phyloP scores from a whole-genome alignment of 2,797 vertebrate genomes.

The Hirundo rustica region DNA sequence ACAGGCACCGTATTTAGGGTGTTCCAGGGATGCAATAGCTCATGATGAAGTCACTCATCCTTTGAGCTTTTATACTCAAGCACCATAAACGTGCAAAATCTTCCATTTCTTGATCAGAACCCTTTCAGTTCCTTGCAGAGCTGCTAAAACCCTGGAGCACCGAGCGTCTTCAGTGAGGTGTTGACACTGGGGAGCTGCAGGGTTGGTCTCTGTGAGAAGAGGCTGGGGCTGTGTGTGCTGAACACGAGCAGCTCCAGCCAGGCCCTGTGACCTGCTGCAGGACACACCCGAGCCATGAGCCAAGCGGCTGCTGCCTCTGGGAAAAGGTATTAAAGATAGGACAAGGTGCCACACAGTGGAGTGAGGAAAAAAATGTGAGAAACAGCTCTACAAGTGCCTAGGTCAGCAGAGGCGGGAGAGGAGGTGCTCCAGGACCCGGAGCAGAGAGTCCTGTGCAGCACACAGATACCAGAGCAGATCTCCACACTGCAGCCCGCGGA shows the following conservation, averaged over 20 bases:
- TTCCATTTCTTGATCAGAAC: background rate
- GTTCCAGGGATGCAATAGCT: background rate
- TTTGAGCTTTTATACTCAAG: background rate
- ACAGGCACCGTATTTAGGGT: background rate
- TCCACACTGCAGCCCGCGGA: background rate
- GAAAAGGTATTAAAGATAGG: background rate
- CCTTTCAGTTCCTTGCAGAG: background rate
- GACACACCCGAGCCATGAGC: background rate
- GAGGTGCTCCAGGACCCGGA: background rate
- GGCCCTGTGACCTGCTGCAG: background rate
- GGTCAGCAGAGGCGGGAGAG: background rate
- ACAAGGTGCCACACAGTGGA: background rate
- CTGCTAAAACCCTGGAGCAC: background rate
- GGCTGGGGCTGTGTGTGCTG: rapidly evolving
- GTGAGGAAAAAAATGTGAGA: background rate
- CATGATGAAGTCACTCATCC: background rate
- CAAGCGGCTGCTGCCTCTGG: background rate
- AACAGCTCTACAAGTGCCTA: background rate
- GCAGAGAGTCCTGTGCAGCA: background rate
- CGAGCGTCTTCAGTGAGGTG: background rate
- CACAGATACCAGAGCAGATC: background rate
- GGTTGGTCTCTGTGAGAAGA: too few species aligned
- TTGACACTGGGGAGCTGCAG: background rate
- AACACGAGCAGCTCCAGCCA: rapidly evolving
- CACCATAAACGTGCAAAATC: background rate